Percentiles rank a stretch among this genome's conserved stretches.
Conservation (phyloP, 2,113 vertebrate genomes). For the Apeltes quadracus region DNA sequence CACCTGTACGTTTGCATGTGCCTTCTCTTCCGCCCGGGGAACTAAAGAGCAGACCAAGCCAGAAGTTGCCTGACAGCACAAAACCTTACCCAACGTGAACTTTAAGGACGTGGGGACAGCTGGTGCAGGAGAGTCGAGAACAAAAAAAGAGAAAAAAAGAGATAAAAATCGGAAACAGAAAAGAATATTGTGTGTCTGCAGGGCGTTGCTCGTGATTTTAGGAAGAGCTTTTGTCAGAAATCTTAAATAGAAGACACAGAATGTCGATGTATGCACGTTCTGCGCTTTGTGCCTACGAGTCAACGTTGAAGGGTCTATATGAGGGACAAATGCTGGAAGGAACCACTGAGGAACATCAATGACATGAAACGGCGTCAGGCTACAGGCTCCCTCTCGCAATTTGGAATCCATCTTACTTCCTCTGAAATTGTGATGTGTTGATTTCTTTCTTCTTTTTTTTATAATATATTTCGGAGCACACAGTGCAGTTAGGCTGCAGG, state of each 20-base stretch:
- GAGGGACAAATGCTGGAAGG: neutral
- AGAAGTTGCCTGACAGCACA: constrained; percentile 68
- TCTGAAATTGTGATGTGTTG: neutral
- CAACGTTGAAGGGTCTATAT: neutral
- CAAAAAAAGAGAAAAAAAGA: neutral
- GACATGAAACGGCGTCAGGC: neutral
- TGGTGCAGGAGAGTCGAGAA: constrained; percentile 35
- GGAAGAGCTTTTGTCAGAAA: constrained; percentile 16
- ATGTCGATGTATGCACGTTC: neutral
- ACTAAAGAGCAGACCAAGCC: constrained; percentile 65
- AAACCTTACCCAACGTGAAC: constrained; percentile 66
- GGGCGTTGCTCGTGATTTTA: constrained; percentile 35
- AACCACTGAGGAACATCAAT: neutral
- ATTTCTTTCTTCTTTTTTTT: neutral
- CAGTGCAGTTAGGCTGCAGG: constrained; percentile 34
- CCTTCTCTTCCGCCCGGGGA: constrained; percentile 58
- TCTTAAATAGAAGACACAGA: neutral
- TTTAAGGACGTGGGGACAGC: constrained; percentile 67
- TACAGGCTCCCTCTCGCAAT: constrained; percentile 6
- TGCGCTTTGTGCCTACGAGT: neutral
- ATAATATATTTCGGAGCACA: constrained; percentile 28
- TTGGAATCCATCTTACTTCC: neutral
- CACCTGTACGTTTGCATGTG: constrained; percentile 23
- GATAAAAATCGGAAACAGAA: constrained; percentile 29
- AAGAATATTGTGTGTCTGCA: constrained; percentile 25